phyloP scores from a whole-genome alignment of 2,888 invertebrate species.

The Spisula subtruncata region DNA sequence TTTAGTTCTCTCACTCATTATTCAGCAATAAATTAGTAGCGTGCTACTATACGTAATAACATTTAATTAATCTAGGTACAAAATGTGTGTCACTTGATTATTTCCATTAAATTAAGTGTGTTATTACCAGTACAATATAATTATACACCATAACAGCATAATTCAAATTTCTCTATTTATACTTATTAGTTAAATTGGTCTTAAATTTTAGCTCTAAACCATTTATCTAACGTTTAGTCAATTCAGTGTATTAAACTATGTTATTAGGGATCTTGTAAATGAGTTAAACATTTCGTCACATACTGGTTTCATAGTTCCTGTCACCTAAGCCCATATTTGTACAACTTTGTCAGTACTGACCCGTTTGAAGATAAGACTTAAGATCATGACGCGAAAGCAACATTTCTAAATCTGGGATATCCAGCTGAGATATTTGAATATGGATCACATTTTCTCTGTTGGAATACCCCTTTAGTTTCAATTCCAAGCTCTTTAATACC shows the following conservation, averaged over 20 bases:
- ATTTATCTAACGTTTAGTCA: neutral
- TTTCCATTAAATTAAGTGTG: neutral
- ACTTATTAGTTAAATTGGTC: too few relatives aligned
- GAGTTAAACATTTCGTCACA: neutral
- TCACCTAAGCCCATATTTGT: neutral
- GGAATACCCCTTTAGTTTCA: constrained; percentile 17
- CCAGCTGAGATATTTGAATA: constrained; percentile 19
- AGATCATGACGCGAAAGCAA: neutral
- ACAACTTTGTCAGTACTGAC: neutral
- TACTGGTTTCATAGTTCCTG: neutral
- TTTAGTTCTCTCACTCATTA: too few relatives aligned
- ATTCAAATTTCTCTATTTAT: too few relatives aligned
- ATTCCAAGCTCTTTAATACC: constrained; percentile 7
- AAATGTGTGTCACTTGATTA: too few relatives aligned
- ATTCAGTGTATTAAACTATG: neutral
- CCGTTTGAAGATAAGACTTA: neutral
- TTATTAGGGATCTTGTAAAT: neutral
- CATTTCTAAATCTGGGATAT: neutral
- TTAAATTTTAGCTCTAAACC: neutral
- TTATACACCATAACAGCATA: too few relatives aligned
- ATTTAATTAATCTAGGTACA: too few relatives aligned
- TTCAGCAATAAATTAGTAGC: too few relatives aligned
- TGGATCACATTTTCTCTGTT: constrained; percentile 23
- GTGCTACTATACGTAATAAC: too few relatives aligned
- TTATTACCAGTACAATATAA: neutral